Percentiles rank a stretch among this genome's conserved stretches.
These are phyloP conservation scores for Marronus borbonicus DNA, from an alignment of 2,888 invertebrate genomes.

Conservation along the genomic window DNA sequence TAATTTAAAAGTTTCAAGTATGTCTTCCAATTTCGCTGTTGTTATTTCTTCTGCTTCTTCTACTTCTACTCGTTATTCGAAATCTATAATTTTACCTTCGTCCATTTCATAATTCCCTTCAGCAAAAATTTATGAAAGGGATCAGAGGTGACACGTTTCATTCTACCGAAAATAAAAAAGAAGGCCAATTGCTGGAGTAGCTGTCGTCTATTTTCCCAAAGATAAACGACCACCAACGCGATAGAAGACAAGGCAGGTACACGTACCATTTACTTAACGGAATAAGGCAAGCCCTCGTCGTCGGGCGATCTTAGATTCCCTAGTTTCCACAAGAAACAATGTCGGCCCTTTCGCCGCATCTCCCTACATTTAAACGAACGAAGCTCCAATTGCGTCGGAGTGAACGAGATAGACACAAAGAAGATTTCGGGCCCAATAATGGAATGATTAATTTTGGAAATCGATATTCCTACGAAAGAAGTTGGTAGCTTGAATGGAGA, in stretches of 20 bases:
- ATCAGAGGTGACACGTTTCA: neutral
- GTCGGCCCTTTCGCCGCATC: neutral
- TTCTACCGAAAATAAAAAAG: neutral
- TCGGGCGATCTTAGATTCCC: neutral
- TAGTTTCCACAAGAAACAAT: neutral
- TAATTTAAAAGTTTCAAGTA: no score
- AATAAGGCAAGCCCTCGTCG: neutral
- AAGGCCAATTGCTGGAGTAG: neutral
- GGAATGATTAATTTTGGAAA: conserved; percentile 32
- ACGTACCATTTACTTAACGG: neutral
- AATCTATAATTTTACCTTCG: no score
- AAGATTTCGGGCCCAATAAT: conserved; percentile 33
- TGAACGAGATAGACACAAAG: neutral
- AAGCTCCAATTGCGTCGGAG: neutral
- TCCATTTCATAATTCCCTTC: neutral
- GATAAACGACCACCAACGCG: neutral
- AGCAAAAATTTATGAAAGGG: neutral
- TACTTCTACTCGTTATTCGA: no score
- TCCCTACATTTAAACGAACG: neutral
- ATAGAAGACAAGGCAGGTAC: neutral
- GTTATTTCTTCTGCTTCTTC: no score
- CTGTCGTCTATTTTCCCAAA: neutral
- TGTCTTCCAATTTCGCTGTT: no score
- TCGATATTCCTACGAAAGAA: conserved; percentile 7
- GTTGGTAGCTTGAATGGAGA: neutral